Base-by-base conservation (phyloP, 2,888 invertebrate species). In the Syritta pipiens region DNA sequence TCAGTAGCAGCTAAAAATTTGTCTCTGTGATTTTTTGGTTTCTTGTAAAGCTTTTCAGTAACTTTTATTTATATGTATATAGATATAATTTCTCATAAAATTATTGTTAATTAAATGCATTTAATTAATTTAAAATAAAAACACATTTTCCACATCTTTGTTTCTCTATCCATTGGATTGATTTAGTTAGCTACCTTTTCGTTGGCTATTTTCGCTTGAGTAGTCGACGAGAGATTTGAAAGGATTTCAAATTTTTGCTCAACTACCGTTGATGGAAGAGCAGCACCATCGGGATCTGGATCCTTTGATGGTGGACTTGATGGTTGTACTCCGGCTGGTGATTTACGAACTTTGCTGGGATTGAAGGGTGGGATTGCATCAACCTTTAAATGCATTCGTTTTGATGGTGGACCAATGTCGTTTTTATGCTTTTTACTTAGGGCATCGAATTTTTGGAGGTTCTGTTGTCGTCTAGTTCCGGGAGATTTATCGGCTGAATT, bases 141-240 rank as follows among this genome's bases (percentile, higher is more conserved):
- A 51, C 24, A 49, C 24, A 62, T 28, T 19, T 9, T 19, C 12
- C 5, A n/a, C n/a, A n/a, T n/a, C 22, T 48, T 20, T 83, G 77
- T 81, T 84, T 69, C 83, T 77, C 20, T 20, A 10, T 9, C 5
- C n/a, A n/a, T n/a, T n/a, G n/a, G n/a, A n/a, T n/a, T n/a, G n/a
- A n/a, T 62, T 67, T 24, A 81, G 44, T 67, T 77, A 46, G 71
- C 42, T 40, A 60, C 69, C 60, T 76, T 76, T 48, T 67, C 81
- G 82, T 87, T 81, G 81, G 86, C 57, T 19, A 69, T 83, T 81
- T 79, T 35, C 35, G 84, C 85, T 87, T 90, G 77, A 87, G 89
- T 82, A 90, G 91, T 49, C 90, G 91, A 86, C 89, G 90, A 89
- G 90, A 90, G 89, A 89, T 91, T 90, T 89, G 91, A 82, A 90